Conservation (phyloP, 1,140 invertebrate species). For the Brachionus paranguensis region DNA sequence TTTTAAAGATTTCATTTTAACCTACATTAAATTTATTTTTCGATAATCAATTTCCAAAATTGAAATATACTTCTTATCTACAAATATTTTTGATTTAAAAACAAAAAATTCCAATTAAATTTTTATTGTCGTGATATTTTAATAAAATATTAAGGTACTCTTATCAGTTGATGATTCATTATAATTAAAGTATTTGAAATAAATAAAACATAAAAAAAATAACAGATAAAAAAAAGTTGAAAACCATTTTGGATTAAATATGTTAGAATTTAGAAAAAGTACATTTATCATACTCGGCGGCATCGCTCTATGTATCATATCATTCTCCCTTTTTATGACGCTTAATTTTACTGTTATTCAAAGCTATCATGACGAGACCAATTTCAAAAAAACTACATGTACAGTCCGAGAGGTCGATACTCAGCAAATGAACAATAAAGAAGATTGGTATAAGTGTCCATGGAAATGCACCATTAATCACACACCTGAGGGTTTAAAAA, state of each 20-base stretch:
- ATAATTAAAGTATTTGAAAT: not conserved
- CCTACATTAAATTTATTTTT: not conserved
- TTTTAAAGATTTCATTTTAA: too few species aligned
- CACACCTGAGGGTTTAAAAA: constrained; percentile 39
- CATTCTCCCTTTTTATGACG: not conserved
- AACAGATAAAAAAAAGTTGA: not conserved
- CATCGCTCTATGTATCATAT: constrained; percentile 13
- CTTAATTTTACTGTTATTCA: constrained; percentile 25
- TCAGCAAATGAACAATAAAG: constrained; percentile 30
- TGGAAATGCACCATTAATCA: constrained; percentile 37
- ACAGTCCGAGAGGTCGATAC: constrained; percentile 24
- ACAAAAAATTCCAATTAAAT: not conserved
- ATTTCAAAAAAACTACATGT: constrained; percentile 26
- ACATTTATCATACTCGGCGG: not conserved
- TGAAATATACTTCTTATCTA: not conserved
- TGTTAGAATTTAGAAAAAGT: not conserved
- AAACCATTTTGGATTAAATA: not conserved
- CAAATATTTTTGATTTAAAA: not conserved
- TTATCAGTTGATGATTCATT: not conserved
- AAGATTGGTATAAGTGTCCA: constrained; percentile 37
- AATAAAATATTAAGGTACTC: not conserved
- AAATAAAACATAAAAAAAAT: not conserved
- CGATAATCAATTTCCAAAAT: not conserved
- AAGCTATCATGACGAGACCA: constrained; percentile 3
- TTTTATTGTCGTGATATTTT: not conserved